Base-by-base conservation (phyloP, 2,113 vertebrate species). In the Neotoma lepida region DNA sequence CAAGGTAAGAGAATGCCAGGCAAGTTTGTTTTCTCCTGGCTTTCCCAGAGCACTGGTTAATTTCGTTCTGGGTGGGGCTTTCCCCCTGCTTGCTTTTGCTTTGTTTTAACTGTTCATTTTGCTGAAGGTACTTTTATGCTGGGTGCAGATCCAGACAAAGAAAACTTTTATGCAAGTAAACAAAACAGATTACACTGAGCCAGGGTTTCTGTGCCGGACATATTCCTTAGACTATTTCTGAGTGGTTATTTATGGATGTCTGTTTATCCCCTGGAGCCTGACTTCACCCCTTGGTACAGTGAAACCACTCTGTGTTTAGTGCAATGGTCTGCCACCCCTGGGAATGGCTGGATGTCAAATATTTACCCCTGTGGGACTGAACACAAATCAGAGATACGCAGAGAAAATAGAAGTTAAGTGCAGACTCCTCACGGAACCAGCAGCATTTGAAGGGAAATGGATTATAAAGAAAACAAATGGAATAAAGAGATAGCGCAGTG, bases 151-250 rank as follows among this genome's bases (percentile, higher is more conserved):
- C 76, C 90, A 74, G 68, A 95, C 93, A 97, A 96, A 97, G 89
- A 76, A 94, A 96, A 96, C 92, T 76, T 97, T 97, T 96, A 94
- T 96, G 92, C 85, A 94, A 97, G 93, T 56, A 97, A 97, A 97
- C 94, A 96, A 95, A 96, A 95, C 94, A 90, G 49, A 97, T 88
- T 82, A 76, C 49, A 68, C 88, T 17, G 93, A 93, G 95, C 94
- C 93, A 96, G 39, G 89, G 71, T 91, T 87, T 96, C 94, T 95
- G 92, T 82, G 93, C 68, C 51, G 90, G 93, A 90, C 86, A 71
- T 91, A 93, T 95, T 96, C 95, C 95, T 96, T 68, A 49, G 86
- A 93, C 94, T 96, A 81, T 90, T 95, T 97, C 94, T 95, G 89
- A 95, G 91, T 88, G 78, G 96, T 97, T 97, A 97, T 97, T 98